phyloP scores from a whole-genome alignment of 2,113 vertebrate species.

The Cyanistes caeruleus region DNA sequence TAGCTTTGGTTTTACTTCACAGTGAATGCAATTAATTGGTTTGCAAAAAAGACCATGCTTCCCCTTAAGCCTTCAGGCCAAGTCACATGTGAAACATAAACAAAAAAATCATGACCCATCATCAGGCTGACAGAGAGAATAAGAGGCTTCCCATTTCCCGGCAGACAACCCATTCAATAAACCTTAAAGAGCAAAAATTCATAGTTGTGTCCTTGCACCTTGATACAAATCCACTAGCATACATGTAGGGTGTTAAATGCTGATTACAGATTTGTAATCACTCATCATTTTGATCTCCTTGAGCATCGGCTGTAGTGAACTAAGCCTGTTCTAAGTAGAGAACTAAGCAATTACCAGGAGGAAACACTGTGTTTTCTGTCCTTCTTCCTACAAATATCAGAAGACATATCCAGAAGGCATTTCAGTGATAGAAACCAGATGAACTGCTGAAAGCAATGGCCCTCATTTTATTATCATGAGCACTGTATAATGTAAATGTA shows the following conservation, averaged over 20 bases:
- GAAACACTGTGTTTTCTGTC: not conserved
- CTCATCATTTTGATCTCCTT: not conserved
- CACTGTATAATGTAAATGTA: not conserved
- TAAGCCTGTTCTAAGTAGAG: not conserved
- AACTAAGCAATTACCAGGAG: not conserved
- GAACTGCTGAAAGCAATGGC: not conserved
- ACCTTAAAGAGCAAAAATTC: not conserved
- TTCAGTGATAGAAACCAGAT: not conserved
- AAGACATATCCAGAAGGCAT: not conserved
- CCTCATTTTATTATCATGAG: not conserved
- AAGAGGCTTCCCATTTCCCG: not conserved
- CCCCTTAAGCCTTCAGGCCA: not conserved
- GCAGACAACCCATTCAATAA: not conserved
- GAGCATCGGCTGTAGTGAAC: not conserved
- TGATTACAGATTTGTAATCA: not conserved
- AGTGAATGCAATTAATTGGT: not conserved
- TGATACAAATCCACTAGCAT: not conserved
- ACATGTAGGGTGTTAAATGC: not conserved
- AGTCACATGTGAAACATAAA: not conserved
- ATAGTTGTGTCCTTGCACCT: accelerated
- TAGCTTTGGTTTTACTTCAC: not conserved
- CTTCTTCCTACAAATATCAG: not conserved
- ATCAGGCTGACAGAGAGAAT: not conserved
- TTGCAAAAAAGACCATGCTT: not conserved
- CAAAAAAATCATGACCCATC: not conserved